These are phyloP conservation scores for Cirrhinus molitorella DNA, from an alignment of 2,797 vertebrate genomes.

Conservation along the genomic window DNA sequence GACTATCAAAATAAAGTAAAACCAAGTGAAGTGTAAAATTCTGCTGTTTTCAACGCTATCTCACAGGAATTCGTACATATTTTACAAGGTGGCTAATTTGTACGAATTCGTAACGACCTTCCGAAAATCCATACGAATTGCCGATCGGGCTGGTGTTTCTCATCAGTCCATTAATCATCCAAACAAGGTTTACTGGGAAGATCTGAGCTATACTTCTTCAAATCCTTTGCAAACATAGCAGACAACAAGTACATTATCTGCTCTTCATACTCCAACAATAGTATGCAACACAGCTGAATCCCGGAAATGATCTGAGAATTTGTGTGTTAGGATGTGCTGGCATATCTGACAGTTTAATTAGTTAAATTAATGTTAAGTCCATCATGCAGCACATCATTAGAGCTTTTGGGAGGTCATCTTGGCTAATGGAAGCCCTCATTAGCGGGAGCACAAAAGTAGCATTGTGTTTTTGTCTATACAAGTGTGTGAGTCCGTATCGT, in stretches of 20 bases:
- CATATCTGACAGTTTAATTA: slow-evolving; percentile 71
- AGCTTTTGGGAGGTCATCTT: slow-evolving; percentile 62
- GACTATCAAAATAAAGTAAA: no score
- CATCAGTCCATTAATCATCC: not conserved
- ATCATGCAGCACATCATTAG: slow-evolving; percentile 70
- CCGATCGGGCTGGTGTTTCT: no score
- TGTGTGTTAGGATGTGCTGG: slow-evolving; percentile 33
- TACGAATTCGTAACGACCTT: no score
- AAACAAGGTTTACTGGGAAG: slow-evolving; percentile 11
- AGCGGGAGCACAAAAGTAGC: slow-evolving; percentile 76
- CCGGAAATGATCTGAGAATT: slow-evolving; percentile 13
- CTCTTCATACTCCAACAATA: slow-evolving; percentile 8
- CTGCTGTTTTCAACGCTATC: no score
- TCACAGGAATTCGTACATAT: no score
- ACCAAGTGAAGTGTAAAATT: no score
- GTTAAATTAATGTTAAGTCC: slow-evolving; percentile 73
- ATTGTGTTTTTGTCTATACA: slow-evolving; percentile 62
- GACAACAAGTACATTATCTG: slow-evolving; percentile 20
- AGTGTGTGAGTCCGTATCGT: slow-evolving; percentile 11
- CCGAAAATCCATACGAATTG: no score
- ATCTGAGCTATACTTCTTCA: not conserved
- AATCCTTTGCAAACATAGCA: slow-evolving; percentile 17
- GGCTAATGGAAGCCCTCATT: slow-evolving; percentile 74
- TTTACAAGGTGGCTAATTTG: no score
- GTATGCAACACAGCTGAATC: slow-evolving; percentile 3